These are phyloP conservation scores for Arctia plantaginis DNA, from an alignment of 2,888 invertebrate genomes.

Conservation along the genomic window DNA sequence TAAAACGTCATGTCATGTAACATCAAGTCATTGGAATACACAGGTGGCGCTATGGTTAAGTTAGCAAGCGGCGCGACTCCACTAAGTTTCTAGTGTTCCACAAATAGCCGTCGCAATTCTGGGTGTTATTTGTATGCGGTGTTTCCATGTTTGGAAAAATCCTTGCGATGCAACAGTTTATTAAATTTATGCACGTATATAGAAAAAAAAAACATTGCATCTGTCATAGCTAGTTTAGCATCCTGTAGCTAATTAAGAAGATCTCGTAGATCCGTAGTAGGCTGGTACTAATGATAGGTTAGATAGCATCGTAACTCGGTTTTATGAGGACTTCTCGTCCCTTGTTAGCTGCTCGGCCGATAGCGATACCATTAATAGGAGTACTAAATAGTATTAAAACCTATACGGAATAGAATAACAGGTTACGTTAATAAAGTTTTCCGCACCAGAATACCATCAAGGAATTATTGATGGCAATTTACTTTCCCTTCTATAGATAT, in stretches of 20 bases:
- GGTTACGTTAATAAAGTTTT: conserved; percentile 2
- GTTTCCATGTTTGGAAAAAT: too few relatives aligned
- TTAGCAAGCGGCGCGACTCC: not conserved
- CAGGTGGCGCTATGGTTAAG: not conserved
- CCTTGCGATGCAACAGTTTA: not conserved
- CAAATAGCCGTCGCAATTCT: not conserved
- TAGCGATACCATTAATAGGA: conserved; percentile 22
- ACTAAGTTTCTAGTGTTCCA: not conserved
- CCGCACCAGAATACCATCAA: not conserved
- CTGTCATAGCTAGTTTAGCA: conserved; percentile 29
- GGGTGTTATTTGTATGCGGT: too few relatives aligned
- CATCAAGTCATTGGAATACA: not conserved
- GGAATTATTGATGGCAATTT: not conserved
- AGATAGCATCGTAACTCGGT: conserved; percentile 45
- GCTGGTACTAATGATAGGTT: conserved; percentile 42
- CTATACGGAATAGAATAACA: conserved; percentile 8
- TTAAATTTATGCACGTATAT: not conserved
- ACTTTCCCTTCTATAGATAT: not conserved
- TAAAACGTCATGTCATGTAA: not conserved
- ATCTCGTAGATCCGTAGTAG: conserved; percentile 29
- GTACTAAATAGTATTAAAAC: conserved; percentile 15
- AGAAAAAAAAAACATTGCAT: not conserved
- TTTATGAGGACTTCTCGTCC: conserved; percentile 36
- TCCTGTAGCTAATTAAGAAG: conserved; percentile 46
- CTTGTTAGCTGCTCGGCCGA: conserved; percentile 31